Evolutionary conservation across 2,797 vertebrate genomes (phyloP).

Genomic region (Vultur gryphus): DNA sequence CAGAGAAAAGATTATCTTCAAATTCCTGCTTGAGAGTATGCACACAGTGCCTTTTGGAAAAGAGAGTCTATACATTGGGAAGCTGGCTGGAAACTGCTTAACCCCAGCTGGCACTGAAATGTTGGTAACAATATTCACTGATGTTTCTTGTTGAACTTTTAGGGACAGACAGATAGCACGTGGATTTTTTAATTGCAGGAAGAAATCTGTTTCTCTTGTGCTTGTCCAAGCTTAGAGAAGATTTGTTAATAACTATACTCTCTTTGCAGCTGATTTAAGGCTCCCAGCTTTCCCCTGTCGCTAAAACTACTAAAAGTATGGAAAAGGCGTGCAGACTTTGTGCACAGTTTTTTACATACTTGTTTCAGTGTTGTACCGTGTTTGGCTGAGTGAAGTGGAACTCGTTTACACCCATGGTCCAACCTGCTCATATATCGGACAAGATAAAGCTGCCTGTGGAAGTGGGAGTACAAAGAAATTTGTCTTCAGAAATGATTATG

Average conservation of each 20-base stretch:
- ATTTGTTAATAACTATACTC: neutral
- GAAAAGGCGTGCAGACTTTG: neutral
- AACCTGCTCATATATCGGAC: neutral
- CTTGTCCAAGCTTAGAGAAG: neutral
- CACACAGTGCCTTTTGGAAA: neutral
- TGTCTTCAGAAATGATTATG: neutral
- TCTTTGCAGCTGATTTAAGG: neutral
- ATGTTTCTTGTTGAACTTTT: neutral
- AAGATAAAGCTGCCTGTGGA: neutral
- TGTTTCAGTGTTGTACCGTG: neutral
- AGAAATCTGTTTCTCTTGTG: neutral
- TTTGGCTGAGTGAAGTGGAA: neutral
- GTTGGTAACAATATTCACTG: neutral
- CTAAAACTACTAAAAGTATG: neutral
- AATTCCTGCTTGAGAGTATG: neutral
- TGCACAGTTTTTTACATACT: neutral
- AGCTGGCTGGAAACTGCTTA: neutral
- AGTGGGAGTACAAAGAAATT: neutral
- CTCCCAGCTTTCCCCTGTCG: neutral
- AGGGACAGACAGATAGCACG: neutral
- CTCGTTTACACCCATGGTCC: neutral
- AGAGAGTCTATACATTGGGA: rapidly evolving
- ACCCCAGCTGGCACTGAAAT: neutral
- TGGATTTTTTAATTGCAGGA: neutral
- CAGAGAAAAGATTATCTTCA: neutral